phyloP scores from a whole-genome alignment of 2,797 vertebrate species.

The Parambassis ranga region DNA sequence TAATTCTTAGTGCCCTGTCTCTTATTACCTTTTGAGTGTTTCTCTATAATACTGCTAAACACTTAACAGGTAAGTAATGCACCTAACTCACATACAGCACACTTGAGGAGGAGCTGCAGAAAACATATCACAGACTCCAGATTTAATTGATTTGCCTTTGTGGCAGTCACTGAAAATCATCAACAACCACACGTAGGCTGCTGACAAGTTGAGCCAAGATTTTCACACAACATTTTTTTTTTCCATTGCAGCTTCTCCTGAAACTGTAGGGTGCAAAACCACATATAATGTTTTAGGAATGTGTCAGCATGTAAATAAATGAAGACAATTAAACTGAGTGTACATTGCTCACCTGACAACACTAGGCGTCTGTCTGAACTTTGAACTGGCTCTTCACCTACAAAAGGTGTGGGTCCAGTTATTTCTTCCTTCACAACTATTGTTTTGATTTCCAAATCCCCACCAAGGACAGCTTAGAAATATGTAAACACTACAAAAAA shows the following conservation, averaged over 20 bases:
- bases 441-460: slow-evolving; percentile 14
- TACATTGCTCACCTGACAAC: no score
- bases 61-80: slow-evolving; percentile 66
- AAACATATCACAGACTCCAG: slow-evolving; percentile 48
- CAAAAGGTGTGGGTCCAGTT: neutral
- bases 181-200: slow-evolving; percentile 61
- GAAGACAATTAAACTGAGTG: neutral
- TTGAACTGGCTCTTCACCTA: slow-evolving; percentile 34
- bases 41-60: slow-evolving; percentile 44
- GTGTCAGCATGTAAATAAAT: slow-evolving; percentile 10
- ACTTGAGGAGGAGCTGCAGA: slow-evolving; percentile 37
- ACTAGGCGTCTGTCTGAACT: slow-evolving; percentile 21
- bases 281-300: slow-evolving; percentile 9
- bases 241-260: slow-evolving; percentile 14
- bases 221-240: slow-evolving; percentile 41
- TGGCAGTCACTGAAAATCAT: slow-evolving; percentile 64
- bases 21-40: slow-evolving; percentile 59
- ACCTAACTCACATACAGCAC: slow-evolving; percentile 50
- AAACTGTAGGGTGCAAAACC: slow-evolving; percentile 13
- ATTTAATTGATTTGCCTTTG: slow-evolving; percentile 76
- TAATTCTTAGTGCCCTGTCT: slow-evolving; percentile 47
- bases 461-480: slow-evolving; percentile 8
- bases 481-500: slow-evolving; percentile 12
- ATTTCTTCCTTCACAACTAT: slow-evolving; percentile 1
- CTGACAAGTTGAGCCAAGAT: slow-evolving; percentile 57